Conservation (phyloP, 2,113 vertebrate genomes). For the Lasiurus cinereus region DNA sequence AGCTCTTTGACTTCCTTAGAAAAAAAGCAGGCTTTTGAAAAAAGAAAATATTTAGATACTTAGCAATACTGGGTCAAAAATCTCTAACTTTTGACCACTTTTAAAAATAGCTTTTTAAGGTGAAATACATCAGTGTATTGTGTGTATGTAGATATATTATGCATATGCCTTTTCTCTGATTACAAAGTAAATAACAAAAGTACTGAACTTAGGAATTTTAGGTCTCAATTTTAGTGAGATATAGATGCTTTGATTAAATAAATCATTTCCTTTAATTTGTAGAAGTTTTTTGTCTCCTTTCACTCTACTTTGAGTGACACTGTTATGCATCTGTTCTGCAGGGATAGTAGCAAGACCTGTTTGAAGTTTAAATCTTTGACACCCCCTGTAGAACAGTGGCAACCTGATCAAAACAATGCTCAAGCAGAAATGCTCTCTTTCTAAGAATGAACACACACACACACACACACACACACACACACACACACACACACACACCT, state of each 20-base stretch:
- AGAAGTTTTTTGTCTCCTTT: background rate
- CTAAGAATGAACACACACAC: conserved; percentile 30
- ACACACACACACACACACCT: background rate
- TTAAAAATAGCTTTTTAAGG: background rate
- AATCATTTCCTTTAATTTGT: background rate
- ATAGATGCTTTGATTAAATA: background rate
- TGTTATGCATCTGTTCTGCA: background rate
- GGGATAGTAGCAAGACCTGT: background rate
- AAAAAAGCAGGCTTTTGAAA: background rate
- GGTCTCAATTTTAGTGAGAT: background rate
- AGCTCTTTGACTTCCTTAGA: conserved; percentile 2
- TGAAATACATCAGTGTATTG: background rate
- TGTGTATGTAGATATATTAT: background rate
- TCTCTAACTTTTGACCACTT: background rate
- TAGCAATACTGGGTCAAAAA: background rate
- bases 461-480: background rate
- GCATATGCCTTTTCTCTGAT: background rate
- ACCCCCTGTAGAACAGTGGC: background rate
- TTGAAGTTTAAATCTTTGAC: conserved; percentile 37
- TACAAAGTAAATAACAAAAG: conserved; percentile 7
- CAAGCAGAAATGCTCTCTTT: conserved; percentile 51
- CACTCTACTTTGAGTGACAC: background rate
- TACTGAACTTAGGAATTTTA: background rate
- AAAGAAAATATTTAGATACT: conserved; percentile 52
- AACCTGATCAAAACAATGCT: background rate